These are phyloP conservation scores for Lophochroa leadbeateri DNA, from an alignment of 2,113 vertebrate species.

Conservation along the genomic window DNA sequence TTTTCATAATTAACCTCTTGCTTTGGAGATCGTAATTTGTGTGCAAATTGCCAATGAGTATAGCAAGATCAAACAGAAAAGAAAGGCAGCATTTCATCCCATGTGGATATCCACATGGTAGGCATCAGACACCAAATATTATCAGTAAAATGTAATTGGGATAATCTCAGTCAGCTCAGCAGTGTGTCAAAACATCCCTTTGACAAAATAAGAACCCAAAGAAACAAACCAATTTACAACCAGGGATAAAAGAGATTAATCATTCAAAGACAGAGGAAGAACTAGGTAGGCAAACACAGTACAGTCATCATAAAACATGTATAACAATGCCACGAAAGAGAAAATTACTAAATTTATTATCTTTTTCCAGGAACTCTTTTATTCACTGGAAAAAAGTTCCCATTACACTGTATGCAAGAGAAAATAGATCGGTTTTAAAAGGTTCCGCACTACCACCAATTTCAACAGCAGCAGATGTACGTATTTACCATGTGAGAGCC, in stretches of 20 bases:
- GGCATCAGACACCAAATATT: not conserved
- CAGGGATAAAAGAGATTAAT: constrained; percentile 39
- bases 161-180: constrained; percentile 41
- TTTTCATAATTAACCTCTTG: not conserved
- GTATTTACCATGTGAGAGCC: not conserved
- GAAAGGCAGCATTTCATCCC: constrained; percentile 7
- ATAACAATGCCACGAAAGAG: constrained; percentile 35
- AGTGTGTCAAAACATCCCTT: constrained; percentile 22
- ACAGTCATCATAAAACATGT: constrained; percentile 47
- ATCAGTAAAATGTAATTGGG: not conserved
- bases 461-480: not conserved
- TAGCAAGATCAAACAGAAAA: constrained; percentile 2
- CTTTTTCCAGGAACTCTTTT: constrained; percentile 9
- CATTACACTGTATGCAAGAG: not conserved
- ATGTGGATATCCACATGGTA: not conserved
- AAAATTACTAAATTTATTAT: constrained; percentile 52
- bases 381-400: constrained; percentile 12
- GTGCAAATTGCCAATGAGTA: not conserved
- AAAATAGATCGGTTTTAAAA: constrained; percentile 28
- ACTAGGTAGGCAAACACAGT: not conserved
- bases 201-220: constrained; percentile 52
- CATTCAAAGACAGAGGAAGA: constrained; percentile 30
- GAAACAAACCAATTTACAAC: constrained; percentile 56
- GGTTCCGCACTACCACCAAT: not conserved
- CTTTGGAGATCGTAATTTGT: not conserved